phyloP scores from a whole-genome alignment of 2,888 invertebrate species.

The Frankliniella intonsa region DNA sequence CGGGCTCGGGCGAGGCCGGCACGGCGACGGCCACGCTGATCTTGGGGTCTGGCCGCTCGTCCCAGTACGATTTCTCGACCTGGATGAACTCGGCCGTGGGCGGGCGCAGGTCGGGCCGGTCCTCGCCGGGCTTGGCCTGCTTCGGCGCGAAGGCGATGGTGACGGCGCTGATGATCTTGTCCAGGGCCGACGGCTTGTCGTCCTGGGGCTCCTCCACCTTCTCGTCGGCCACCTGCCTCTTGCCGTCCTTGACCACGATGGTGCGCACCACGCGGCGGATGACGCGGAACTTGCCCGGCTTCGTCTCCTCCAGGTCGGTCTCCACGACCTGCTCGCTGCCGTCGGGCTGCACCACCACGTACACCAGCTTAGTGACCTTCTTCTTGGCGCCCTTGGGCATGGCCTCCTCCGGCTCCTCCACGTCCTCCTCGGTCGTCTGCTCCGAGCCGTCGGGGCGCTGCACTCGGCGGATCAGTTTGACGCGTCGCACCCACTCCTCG shows the following conservation, averaged over 20 bases:
- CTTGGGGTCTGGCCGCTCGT: not conserved
- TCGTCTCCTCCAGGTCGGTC: not conserved
- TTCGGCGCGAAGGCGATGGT: not conserved
- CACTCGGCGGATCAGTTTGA: not conserved
- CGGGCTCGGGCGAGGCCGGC: not conserved
- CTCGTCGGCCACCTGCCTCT: not conserved
- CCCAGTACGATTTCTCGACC: not conserved
- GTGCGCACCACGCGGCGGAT: not conserved
- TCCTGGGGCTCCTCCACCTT: not conserved
- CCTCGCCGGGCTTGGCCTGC: not conserved
- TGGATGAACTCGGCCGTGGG: not conserved
- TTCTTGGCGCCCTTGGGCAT: conserved; percentile 1
- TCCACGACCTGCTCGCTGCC: not conserved
- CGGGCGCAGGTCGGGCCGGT: not conserved
- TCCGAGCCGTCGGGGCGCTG: not conserved
- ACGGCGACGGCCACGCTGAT: not conserved
- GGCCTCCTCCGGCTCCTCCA: not conserved
- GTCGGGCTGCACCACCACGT: not conserved
- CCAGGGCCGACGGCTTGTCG: not conserved
- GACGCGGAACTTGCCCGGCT: not conserved
- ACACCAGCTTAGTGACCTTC: not conserved
- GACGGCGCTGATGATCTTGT: not conserved
- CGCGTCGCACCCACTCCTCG: not conserved
- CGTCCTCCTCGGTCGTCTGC: not conserved
- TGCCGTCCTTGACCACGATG: not conserved